Base-by-base conservation (phyloP, 1,140 invertebrate genomes). In the Heliconius eleuchia region DNA sequence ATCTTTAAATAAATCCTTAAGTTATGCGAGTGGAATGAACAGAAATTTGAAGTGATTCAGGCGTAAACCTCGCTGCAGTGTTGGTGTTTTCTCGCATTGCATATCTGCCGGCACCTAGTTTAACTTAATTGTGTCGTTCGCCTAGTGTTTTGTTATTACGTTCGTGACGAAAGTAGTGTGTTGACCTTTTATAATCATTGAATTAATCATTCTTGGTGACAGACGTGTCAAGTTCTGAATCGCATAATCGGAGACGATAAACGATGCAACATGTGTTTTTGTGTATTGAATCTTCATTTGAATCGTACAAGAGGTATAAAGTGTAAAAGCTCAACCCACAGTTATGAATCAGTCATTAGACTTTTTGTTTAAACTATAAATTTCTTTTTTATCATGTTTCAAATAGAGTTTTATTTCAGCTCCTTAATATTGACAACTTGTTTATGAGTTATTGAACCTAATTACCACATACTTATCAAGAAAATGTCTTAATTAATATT, bases 71-170 rank as follows among this genome's bases (percentile, higher is more conserved):
- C 84, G 78, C 66, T 83, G 83, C 73, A 81, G 80, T 82, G 83
- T 82, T 85, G 84, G 84, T 87, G 87, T 89, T 88, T 88, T 88
- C 84, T 88, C 83, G 80, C 79, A 84, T 86, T 72, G 83, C 84
- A 81, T 87, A 86, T 87, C 81, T 87, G 85, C 92, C 92, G 92
- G 92, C 87, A 88, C 87, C 78, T 85, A 86, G 79, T 87, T 89
- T 88, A 85, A 83, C 82, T 87, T 83, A 87, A 86, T 86, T 86
- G 83, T 87, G 84, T 88, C 76, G 81, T 85, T 86, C 86, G 75
- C 80, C 81, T 81, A 71, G 60, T 84, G 83, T 86, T 87, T 87
- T 88, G 83, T 87, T 86, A 82, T 87, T 85, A 84, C 79, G 81
- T 80, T 78, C 83, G 83, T 86, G 82, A 86, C 83, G 78, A 86